phyloP scores from a whole-genome alignment of 2,113 vertebrate genomes.

The Dicerorhinus sumatrensis region DNA sequence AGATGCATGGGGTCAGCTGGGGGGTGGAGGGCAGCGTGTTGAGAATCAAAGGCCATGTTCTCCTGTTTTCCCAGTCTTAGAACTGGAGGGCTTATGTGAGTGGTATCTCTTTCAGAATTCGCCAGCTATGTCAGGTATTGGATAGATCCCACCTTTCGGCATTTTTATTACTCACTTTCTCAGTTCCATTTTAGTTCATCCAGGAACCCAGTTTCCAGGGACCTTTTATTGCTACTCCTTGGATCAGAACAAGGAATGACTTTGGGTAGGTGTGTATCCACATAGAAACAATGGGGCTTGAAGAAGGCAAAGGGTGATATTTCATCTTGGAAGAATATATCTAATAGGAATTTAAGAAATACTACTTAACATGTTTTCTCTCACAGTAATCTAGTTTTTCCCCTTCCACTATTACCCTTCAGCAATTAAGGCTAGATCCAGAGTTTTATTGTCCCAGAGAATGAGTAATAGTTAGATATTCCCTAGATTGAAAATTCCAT shows the following conservation, averaged over 20 bases:
- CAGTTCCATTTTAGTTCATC: not conserved
- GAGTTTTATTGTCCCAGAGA: not conserved
- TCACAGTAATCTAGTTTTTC: not conserved
- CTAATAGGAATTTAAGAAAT: not conserved
- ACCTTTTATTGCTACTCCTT: not conserved
- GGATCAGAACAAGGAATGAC: not conserved
- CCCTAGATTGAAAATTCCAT: constrained; percentile 1
- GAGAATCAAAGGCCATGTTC: not conserved
- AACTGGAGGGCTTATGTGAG: not conserved
- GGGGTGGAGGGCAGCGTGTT: not conserved
- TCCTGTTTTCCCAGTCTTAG: not conserved
- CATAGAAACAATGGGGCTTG: not conserved
- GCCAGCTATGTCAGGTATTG: not conserved
- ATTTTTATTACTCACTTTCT: not conserved
- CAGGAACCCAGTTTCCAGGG: not conserved
- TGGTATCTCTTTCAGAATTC: not conserved
- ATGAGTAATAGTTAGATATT: not conserved
- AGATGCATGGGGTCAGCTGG: not conserved
- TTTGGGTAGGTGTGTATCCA: not conserved
- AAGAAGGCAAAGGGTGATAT: not conserved
- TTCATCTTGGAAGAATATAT: not conserved
- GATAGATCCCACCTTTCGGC: not conserved
- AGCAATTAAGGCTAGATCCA: constrained; percentile 6
- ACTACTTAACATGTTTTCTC: not conserved
- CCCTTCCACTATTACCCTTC: not conserved